Evolutionary conservation across 1,140 invertebrate genomes (phyloP).

Genomic region (Tetragnatha versicolor): DNA sequence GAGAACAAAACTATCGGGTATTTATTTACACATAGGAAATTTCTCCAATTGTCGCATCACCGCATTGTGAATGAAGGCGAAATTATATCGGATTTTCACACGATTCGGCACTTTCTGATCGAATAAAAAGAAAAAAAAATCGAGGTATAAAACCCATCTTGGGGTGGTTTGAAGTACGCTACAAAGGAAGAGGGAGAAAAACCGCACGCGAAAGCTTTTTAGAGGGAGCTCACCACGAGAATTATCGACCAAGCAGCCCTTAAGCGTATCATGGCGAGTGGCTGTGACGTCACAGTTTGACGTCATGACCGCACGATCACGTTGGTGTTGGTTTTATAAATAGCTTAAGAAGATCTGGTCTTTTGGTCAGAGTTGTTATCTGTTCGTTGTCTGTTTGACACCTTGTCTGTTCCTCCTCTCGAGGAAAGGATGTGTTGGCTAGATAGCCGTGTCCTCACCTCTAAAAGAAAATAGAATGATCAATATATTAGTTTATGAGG

Average conservation of each 20-base stretch:
- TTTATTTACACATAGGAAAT: too few relatives aligned
- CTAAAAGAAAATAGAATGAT: neutral
- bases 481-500: neutral
- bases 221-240: slow-evolving; percentile 26
- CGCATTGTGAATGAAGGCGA: too few relatives aligned
- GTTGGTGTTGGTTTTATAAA: slow-evolving; percentile 49
- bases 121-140: neutral
- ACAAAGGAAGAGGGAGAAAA: slow-evolving; percentile 14
- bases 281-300: slow-evolving; percentile 50
- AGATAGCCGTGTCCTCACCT: neutral
- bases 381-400: slow-evolving; percentile 1
- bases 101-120: neutral
- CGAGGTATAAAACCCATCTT: slow-evolving; percentile 7
- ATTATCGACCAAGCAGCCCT: slow-evolving; percentile 51
- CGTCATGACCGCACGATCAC: slow-evolving; percentile 45
- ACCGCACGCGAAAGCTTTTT: slow-evolving; percentile 33
- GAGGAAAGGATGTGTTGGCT: neutral
- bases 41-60: too few relatives aligned
- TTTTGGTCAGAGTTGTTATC: slow-evolving; percentile 10
- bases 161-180: slow-evolving; percentile 18
- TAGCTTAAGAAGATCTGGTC: slow-evolving; percentile 33
- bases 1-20: too few relatives aligned
- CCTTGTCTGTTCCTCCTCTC: too few relatives aligned
- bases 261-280: slow-evolving; percentile 40
- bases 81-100: neutral